Conservation (phyloP, 1,140 invertebrate genomes). For the Pogonognathellus flavescens region DNA sequence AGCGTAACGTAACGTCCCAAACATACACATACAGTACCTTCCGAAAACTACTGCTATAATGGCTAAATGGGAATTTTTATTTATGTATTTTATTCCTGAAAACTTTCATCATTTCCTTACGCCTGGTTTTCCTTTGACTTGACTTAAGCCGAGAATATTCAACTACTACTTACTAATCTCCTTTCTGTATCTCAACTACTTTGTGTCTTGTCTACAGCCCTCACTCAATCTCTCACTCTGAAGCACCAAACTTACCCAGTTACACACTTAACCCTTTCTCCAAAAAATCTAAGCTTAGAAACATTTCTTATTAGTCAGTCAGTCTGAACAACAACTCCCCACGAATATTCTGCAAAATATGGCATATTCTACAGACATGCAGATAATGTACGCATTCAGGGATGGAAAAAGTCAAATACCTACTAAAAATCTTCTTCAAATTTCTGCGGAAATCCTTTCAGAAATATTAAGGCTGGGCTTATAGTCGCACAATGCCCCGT, state of each 20-base stretch:
- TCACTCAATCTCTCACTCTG: neutral
- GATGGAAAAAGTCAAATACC: too few relatives aligned
- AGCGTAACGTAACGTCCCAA: neutral
- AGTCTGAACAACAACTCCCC: too few relatives aligned
- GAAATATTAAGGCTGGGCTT: too few relatives aligned
- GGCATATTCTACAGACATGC: too few relatives aligned
- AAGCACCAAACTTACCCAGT: slow-evolving; percentile 9
- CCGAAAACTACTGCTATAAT: neutral
- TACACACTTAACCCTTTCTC: neutral
- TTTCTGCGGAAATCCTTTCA: too few relatives aligned
- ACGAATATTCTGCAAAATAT: too few relatives aligned
- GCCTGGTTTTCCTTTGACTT: neutral
- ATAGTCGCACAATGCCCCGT: too few relatives aligned
- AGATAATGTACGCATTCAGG: too few relatives aligned
- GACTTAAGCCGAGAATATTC: slow-evolving; percentile 12
- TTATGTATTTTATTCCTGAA: slow-evolving; percentile 42
- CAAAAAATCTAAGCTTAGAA: too few relatives aligned
- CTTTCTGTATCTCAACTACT: slow-evolving; percentile 1
- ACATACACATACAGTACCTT: neutral
- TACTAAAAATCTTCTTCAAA: too few relatives aligned
- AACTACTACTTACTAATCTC: slow-evolving; percentile 14
- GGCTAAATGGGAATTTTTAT: slow-evolving; percentile 18
- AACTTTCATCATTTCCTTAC: slow-evolving; percentile 1
- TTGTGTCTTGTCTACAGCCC: neutral
- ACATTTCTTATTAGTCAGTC: too few relatives aligned